Base-by-base conservation (phyloP, 2,888 invertebrate genomes). In the Pseudococcus viburni region DNA sequence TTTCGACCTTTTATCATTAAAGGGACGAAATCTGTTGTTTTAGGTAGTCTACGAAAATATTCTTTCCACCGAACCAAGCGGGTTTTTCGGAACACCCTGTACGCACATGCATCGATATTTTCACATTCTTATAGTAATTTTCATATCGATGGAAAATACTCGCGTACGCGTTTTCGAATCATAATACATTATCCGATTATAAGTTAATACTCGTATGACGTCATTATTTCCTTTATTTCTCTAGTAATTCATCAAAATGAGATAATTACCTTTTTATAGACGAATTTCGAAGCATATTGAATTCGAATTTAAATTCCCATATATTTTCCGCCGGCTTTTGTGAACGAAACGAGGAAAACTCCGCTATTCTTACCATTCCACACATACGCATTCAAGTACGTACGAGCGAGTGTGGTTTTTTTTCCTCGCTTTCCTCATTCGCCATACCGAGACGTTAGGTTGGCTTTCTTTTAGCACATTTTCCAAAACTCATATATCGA, bases 401-500 rank as follows among this genome's bases (percentile, higher is more conserved):
- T 46, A 46, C 46, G 7, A 46, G 46, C 46, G 46, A 46, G 17
- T 51, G 77, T 22, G 77, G 6, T 19, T 26, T 19, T 77, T 51
- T 77, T 77, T 33, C 26, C 26, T 33, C 26, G 26, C 26, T 33
- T 33, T 33, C 39, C 15, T 26, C 77, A 19, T 77, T 51, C 51
- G 51, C 51, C 51, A 51, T 51, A 51, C 5, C 46, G 46, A 46
- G 17, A 51, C 15, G 17, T 51, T 51, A 7, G 51, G 51, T 46
- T 51, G 51, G 51, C 77, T 77, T 77, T 33, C 22, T 77, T 77
- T 77, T 77, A 26, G 26, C 39, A 77, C 64, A 77, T 77, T 33
- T 77, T 77, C 39, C 26, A 39, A 77, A 39, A 39, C 77, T 77
- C 64, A 64, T 64, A 64, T 64, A 77, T 77, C 77, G 77, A 77